Base-by-base conservation (phyloP, 2,113 vertebrate species). In the Siniperca chuatsi region DNA sequence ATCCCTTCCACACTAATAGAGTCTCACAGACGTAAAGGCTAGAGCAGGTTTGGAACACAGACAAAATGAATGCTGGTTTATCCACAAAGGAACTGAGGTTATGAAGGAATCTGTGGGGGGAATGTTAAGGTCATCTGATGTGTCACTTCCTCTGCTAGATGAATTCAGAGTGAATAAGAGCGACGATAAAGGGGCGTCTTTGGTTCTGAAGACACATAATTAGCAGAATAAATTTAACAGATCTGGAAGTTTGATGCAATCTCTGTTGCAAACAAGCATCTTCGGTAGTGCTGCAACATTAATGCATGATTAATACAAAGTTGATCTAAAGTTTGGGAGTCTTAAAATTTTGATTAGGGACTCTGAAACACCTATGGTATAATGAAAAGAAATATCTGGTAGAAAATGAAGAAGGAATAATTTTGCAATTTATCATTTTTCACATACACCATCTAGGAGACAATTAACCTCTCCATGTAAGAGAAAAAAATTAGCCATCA, bases 91-190 rank as follows among this genome's bases (percentile, higher is more conserved):
- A 77, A 4, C 13, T 29, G n/a, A 86, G 70, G 29, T 81, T 84
- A 82, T 74, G 76, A 79, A 81, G 81, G 44, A 80, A n/a, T 84
- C 68, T 73, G 70, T 76, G 21, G 80, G 50, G 29, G 52, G 85
- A 77, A 74, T 85, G 77, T 86, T 90, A 78, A 79, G 83, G 87
- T 90, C 78, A 75, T 72, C 58, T 13, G 5, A 88, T 25, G 82
- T 90, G 80, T 90, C 86, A 88, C 72, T 88, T 92, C 84, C 73
- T 84, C 79, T 12, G 25, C 6, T 16, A 50, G 20, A 89, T 83
- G 50, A 87, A 78, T 78, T 69, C 23, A 20, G 37, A 74, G 66
- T 83, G 75, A 90, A 68, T 85, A 61, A 76, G 61, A 68, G 70
- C 2, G 35, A 58, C 37, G 2, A 70, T 40, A 57, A 82, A 81